Percentiles rank a stretch among this genome's conserved stretches.
Conservation (phyloP, 2,797 vertebrate species). For the Corythornis leucogaster region DNA sequence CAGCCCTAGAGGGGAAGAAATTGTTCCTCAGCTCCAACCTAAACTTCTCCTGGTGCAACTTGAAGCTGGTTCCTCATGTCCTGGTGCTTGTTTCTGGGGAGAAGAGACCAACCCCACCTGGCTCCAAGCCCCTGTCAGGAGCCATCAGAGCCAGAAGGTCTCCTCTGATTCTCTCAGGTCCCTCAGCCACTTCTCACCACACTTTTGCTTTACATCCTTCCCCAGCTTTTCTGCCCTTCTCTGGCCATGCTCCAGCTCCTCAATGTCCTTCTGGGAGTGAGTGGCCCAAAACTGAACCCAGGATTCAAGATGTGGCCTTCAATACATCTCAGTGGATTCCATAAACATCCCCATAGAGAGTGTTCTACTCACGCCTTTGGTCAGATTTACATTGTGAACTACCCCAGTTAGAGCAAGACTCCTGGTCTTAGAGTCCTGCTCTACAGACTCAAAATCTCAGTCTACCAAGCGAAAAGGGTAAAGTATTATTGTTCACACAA, state of each 20-base stretch:
- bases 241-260: not conserved
- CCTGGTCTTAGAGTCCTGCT: not conserved
- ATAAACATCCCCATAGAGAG: accelerated
- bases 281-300: not conserved
- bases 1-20: not conserved
- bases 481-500: not conserved
- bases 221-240: not conserved
- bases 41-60: not conserved
- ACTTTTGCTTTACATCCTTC: not conserved
- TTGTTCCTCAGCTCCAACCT: not conserved
- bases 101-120: too few relatives aligned
- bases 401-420: not conserved
- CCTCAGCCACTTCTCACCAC: not conserved
- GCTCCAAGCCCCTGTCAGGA: too few relatives aligned
- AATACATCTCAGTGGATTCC: not conserved
- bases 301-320: not conserved
- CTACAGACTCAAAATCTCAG: not conserved
- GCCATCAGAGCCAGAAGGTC: too few relatives aligned
- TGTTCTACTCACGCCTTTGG: accelerated
- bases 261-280: not conserved
- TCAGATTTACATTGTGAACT: not conserved
- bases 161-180: not conserved
- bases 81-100: not conserved
- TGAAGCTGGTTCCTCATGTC: not conserved
- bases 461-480: not conserved